Evolutionary conservation across 2,797 vertebrate genomes (phyloP).

Genomic region (Pseudomugil tenellus): DNA sequence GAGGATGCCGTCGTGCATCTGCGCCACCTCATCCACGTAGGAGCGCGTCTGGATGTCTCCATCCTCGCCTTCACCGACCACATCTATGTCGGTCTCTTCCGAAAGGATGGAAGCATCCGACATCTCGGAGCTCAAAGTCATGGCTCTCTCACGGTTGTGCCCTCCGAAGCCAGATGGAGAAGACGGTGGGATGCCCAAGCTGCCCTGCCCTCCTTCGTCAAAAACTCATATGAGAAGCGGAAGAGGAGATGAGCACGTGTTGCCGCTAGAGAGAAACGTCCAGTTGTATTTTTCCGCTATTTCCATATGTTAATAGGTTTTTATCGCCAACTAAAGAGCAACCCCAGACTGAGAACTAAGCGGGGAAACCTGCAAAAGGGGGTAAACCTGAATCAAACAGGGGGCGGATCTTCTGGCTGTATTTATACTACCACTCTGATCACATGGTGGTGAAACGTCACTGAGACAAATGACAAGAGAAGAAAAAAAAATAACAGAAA

Average conservation of each 20-base stretch:
- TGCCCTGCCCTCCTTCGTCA: constrained; percentile 71
- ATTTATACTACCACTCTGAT: constrained; percentile 84
- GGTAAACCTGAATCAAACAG: constrained; percentile 84
- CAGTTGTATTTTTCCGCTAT: constrained; percentile 53
- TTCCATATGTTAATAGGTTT: constrained; percentile 72
- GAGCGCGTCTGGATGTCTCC: constrained; percentile 85
- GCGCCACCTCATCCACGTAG: constrained; percentile 84
- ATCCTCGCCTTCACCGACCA: constrained; percentile 92
- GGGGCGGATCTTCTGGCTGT: constrained; percentile 84
- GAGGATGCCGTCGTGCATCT: constrained; percentile 85
- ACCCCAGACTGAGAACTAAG: constrained; percentile 45
- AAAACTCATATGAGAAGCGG: constrained; percentile 70
- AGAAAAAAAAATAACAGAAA: constrained; percentile 57
- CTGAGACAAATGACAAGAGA: constrained; percentile 51
- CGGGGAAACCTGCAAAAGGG: constrained; percentile 71
- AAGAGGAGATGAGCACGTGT: constrained; percentile 62
- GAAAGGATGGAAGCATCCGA: constrained; percentile 93
- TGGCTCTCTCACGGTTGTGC: constrained; percentile 77
- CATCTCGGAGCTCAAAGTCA: constrained; percentile 97
- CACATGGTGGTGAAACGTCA: constrained; percentile 87
- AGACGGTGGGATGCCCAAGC: constrained; percentile 57
- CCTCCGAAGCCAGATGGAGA: constrained; percentile 63
- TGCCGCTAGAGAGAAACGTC: constrained; percentile 54
- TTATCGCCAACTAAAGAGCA: constrained; percentile 27
- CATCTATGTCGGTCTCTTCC: constrained; percentile 96